These are phyloP conservation scores for Gryon sp. DNA, from an alignment of 1,140 invertebrate species.

Conservation along the genomic window DNA sequence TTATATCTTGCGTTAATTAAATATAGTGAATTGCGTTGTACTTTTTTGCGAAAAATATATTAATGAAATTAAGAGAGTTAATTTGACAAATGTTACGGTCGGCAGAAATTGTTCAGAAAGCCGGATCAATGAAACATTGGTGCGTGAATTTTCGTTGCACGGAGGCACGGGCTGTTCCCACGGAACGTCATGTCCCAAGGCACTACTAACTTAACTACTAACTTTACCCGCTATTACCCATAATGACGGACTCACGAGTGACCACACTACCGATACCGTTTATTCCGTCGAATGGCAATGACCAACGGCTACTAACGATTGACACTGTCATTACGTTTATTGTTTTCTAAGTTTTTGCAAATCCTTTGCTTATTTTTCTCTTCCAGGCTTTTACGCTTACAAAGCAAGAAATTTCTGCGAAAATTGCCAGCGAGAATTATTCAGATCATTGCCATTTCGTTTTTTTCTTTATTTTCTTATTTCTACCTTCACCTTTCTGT, in stretches of 20 bases:
- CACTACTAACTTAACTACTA: slow-evolving; percentile 62
- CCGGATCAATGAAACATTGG: slow-evolving; percentile 46
- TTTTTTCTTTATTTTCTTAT: too few relatives aligned
- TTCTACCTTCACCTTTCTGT: not conserved
- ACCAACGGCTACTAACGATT: slow-evolving; percentile 59
- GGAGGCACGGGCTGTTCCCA: slow-evolving; percentile 62
- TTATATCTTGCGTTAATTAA: too few relatives aligned
- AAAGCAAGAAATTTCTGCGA: slow-evolving; percentile 20
- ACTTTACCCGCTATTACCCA: slow-evolving; percentile 65
- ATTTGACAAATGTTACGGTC: too few relatives aligned
- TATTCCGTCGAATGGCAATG: slow-evolving; percentile 49
- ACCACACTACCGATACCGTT: slow-evolving; percentile 61
- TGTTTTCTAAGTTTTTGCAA: slow-evolving; percentile 30
- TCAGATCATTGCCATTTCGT: not conserved
- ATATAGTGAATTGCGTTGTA: too few relatives aligned
- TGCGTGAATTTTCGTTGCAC: slow-evolving; percentile 53
- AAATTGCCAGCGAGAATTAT: not conserved
- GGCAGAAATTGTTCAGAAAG: not conserved
- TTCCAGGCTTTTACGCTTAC: not conserved
- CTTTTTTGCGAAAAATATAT: too few relatives aligned
- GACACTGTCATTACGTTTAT: slow-evolving; percentile 49
- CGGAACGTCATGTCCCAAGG: slow-evolving; percentile 67
- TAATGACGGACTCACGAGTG: slow-evolving; percentile 66
- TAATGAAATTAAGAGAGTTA: too few relatives aligned
- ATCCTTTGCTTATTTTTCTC: not conserved